phyloP scores from a whole-genome alignment of 2,888 invertebrate genomes.

The Dryocosmus kuriphilus region DNA sequence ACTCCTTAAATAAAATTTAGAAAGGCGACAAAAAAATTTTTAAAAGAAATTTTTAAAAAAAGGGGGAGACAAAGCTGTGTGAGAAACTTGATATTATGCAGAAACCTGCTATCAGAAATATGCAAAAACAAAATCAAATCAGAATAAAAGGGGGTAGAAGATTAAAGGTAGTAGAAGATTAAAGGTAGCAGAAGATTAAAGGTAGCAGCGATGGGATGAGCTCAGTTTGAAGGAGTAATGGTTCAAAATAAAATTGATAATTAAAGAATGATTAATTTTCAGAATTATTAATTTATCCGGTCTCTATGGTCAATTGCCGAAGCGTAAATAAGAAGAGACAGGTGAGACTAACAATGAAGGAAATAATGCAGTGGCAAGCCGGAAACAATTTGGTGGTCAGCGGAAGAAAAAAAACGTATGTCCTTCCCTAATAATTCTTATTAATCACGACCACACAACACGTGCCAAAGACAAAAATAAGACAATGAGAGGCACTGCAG shows the following conservation, averaged over 20 bases:
- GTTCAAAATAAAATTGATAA: too few relatives aligned
- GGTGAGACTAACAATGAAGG: slow-evolving; percentile 16
- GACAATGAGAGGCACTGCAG: neutral
- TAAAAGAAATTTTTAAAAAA: neutral
- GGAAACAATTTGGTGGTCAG: slow-evolving; percentile 25
- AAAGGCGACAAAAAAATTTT: neutral
- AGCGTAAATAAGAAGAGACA: neutral
- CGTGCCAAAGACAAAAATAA: slow-evolving; percentile 30
- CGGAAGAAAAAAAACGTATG: slow-evolving; percentile 18
- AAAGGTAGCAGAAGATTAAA: too few relatives aligned
- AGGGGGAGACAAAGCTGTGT: too few relatives aligned
- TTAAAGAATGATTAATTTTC: neutral
- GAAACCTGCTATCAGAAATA: neutral
- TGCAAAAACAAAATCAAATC: too few relatives aligned
- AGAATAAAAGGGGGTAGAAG: too few relatives aligned
- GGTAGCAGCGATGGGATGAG: too few relatives aligned
- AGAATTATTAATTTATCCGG: neutral
- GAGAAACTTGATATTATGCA: neutral
- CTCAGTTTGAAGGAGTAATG: too few relatives aligned
- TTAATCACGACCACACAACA: slow-evolving; percentile 13
- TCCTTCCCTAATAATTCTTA: slow-evolving; percentile 37
- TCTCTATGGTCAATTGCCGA: neutral
- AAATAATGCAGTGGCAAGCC: slow-evolving; percentile 22
- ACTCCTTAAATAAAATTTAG: neutral
- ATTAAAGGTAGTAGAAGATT: too few relatives aligned